phyloP scores from a whole-genome alignment of 2,888 invertebrate genomes.

The Onthophagus sagittarius region DNA sequence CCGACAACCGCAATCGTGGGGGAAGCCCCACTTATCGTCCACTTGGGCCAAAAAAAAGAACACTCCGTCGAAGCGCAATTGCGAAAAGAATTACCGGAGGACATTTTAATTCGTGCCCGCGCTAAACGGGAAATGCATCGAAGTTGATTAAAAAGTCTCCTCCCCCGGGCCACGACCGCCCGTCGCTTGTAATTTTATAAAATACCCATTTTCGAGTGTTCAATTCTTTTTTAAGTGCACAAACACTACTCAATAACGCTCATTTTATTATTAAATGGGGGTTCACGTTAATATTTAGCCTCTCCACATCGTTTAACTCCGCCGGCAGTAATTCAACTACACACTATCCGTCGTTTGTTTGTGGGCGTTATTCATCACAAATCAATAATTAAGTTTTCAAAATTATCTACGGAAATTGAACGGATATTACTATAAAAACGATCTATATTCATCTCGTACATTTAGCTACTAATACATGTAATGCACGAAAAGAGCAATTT shows the following conservation, averaged over 20 bases:
- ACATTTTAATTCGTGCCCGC: neutral
- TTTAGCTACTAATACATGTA: too few species aligned
- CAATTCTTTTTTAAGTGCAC: neutral
- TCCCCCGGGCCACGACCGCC: neutral
- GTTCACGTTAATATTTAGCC: neutral
- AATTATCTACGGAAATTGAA: neutral
- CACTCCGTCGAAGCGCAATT: neutral
- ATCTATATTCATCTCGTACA: neutral
- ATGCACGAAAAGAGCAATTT: too few species aligned
- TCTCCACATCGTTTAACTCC: neutral
- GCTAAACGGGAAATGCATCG: neutral
- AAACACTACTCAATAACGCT: neutral
- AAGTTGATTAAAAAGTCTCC: neutral
- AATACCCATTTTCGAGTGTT: neutral
- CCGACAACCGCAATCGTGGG: neutral
- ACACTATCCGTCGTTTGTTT: neutral
- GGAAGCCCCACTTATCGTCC: neutral
- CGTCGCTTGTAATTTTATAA: neutral
- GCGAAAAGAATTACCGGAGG: neutral
- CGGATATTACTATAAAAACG: neutral
- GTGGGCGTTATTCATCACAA: neutral
- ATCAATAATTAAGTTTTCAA: neutral
- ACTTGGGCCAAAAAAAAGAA: neutral
- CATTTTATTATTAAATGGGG: neutral
- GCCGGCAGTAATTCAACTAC: neutral